Evolutionary conservation across 2,888 invertebrate species (phyloP), one percentile per base, ranked within the genome.

Genomic region (Torymus texanus): DNA sequence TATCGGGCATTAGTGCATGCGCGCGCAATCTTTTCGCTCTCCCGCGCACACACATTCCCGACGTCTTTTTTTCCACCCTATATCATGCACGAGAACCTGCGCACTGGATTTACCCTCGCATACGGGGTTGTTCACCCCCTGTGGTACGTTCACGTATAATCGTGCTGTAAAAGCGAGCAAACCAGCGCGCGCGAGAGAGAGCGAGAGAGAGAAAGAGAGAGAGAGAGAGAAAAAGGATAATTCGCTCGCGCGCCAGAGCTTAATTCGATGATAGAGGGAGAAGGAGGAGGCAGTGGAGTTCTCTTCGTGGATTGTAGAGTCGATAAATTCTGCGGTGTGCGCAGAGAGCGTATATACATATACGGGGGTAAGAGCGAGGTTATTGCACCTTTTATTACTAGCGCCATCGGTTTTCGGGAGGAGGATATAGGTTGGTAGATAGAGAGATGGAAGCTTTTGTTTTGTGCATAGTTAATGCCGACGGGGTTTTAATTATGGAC

Each of bases 91-190:
- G 29, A 29, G 29, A 29, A 41, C 8, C 41, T 18, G 50, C 29
- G 55, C 67, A 18, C 11, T 68, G 68, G 68, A 68, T 62, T 75
- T 75, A 68, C 61, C 67, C 24, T 4, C n/a, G 55, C 53, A 8
- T 8, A 41, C 41, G 41, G 41, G 79, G 75, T 75, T 66, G 56
- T 79, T 79, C 66, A 79, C 75, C 79, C 56, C 62, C 51, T 41
- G 41, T 53, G 51, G 58, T 53, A 0, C n/a, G 13, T 29, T 68
- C 71, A 50, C 78, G 10, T 41, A 41, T 41, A 75, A 80, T 79
- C 41, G 41, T 65, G 74, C 75, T 79, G 74, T 63, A 65, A 79
- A 79, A 79, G 68, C 73, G 24, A 11, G 18, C 0, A 10, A 18
- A 12, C 11, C 5, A 21, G 2, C 16, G 55, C 50, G 21, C 10